Evolutionary conservation across 2,888 invertebrate species (phyloP), one percentile per base, ranked within the genome.

Genomic region (Drosophila nigricruria): DNA sequence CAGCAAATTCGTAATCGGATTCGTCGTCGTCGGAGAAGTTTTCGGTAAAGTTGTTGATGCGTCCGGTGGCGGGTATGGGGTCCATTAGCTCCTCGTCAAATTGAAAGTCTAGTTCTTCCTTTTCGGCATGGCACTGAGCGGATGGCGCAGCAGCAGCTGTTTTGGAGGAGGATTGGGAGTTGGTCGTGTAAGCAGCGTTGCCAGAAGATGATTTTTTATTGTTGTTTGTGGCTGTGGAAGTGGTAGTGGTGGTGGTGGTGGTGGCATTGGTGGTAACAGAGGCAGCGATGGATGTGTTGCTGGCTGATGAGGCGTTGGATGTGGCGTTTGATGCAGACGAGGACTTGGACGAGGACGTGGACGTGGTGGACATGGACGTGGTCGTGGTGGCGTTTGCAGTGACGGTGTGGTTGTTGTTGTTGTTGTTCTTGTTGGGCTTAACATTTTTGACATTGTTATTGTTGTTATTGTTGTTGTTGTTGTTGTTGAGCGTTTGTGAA

Each of bases 61-160:
- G 94, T 20, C 97, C 97, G 65, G 96, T 95, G 2, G 91, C 91
- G 59, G 92, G 92, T 69, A 96, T 96, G 77, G 96, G 94, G 77
- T 97, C 97, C 90, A 91, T 90, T 74, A 98, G 93, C 93, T 99
- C 99, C 94, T 99, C 99, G 91, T 99, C 99, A 92, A 99, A 97
- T 93, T 98, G 97, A 94, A 99, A 99, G 93, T 98, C 98, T 78
- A 98, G 93, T 92, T 98, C 98, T 93, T 98, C 98, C 77, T 95
- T 94, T 91, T 93, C 93, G 80, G 94, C 94, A 79, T 94, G 93
- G 82, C 83, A 78, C 79, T 81, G 82, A 82, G 82, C 84, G 81
- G 90, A 81, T 77, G 86, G 72, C 80, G 90, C 69, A 81, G 88
- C 77, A 81, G 88, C 81, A 81, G 91, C 91, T 90, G 89, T 88